These are phyloP conservation scores for Hypsibius dujardini DNA, from an alignment of 1,140 invertebrate genomes.

Conservation along the genomic window DNA sequence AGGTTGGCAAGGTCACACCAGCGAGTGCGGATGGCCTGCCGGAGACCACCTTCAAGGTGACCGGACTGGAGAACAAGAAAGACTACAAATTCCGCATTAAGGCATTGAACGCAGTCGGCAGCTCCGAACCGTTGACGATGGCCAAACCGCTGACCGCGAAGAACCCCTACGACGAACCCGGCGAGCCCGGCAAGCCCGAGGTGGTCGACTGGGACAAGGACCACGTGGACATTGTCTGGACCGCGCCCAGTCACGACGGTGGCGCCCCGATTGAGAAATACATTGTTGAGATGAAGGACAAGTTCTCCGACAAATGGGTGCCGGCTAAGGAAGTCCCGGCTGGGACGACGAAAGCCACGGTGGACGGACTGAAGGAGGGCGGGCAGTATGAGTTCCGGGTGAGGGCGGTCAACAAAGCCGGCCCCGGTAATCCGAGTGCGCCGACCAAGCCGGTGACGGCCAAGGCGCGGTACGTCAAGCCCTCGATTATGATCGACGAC, in stretches of 20 bases:
- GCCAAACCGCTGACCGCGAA: constrained; percentile 71
- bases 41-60: constrained; percentile 27
- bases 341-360: constrained; percentile 47
- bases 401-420: constrained; percentile 36
- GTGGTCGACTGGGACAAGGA: constrained; percentile 85
- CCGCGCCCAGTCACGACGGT: constrained; percentile 62
- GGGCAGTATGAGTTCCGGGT: constrained; percentile 43
- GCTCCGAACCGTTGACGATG: constrained; percentile 32
- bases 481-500: constrained; percentile 69
- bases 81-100: constrained; percentile 26
- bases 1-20: background rate
- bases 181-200: constrained; percentile 65
- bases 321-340: constrained; percentile 69
- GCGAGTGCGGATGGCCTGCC: background rate
- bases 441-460: constrained; percentile 69
- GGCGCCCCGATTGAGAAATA: constrained; percentile 87
- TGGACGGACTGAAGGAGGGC: constrained; percentile 70
- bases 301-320: constrained; percentile 73
- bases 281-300: constrained; percentile 86
- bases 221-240: constrained; percentile 73
- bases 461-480: constrained; percentile 95
- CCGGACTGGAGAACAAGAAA: constrained; percentile 36
- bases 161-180: constrained; percentile 62
- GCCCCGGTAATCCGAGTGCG: constrained; percentile 56
- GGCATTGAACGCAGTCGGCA: constrained; percentile 35